Base-by-base conservation (phyloP, 2,113 vertebrate genomes). In the Callocephalon fimbriatum region DNA sequence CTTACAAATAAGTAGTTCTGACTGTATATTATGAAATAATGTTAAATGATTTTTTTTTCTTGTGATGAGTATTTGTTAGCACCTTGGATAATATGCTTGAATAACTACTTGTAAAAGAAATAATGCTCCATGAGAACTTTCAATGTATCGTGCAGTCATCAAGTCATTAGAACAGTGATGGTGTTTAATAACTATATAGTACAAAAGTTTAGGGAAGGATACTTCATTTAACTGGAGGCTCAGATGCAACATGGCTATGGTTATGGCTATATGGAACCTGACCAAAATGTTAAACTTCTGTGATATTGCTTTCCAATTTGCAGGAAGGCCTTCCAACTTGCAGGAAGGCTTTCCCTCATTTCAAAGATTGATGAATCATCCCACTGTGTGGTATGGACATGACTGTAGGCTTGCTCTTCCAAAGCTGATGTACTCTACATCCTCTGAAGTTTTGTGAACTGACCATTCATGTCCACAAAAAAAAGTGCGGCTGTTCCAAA, bases 401-500 rank as follows among this genome's bases (percentile, higher is more conserved):
- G 32, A 47, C 1, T 61, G 11, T 31, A 62, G 8, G 5, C 20
- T 15, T 61, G 5, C 58, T 40, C 23, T 86, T 86, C 44, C 27
- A 61, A 66, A 66, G 18, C 2, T 40, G 9, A 20, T 17, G 5
- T 18, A 8, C 61, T 18, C 8, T 44, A 21, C 3, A 38, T 25
- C 4, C 17, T 75, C 37, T n/a, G 16, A 87, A 44, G 32, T 73
- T 76, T 88, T 76, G 16, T 75, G 12, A 15, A 26, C 6, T 59
- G 40, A 17, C 2, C 1, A 6, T 37, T 86, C 8, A 20, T 6
- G 3, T 32, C 9, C 5, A 56, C 8, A 63, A 40, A 74, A 21
- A 42, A 18, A 3, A 2, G 0, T 27, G 3, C 22, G n/a, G 4
- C 5, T 73, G 7, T 20, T 79, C 5, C 12, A 37, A 67, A 58